Evolutionary conservation across 2,797 vertebrate genomes (phyloP).

Genomic region (Pachyuromys duprasi): DNA sequence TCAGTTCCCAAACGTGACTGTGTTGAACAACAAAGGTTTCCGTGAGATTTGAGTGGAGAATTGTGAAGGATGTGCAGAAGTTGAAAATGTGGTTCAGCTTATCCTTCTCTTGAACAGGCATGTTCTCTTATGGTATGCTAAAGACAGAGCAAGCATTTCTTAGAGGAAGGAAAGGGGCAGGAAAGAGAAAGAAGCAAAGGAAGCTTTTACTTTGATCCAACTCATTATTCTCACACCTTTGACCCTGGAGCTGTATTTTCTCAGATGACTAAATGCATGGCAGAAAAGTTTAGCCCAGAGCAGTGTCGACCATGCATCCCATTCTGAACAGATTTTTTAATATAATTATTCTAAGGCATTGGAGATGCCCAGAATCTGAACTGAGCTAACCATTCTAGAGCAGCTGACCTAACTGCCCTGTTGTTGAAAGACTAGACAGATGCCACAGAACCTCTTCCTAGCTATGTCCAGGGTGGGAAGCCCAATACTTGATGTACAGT

Average conservation of each 20-base stretch:
- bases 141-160: background rate
- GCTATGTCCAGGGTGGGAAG: background rate
- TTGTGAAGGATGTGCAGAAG: background rate
- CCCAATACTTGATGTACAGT: background rate
- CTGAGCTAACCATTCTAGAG: background rate
- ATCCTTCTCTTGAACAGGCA: background rate
- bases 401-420: background rate
- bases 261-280: conserved; percentile 1
- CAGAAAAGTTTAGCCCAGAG: background rate
- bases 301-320: background rate
- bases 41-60: background rate
- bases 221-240: background rate
- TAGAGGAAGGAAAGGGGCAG: background rate
- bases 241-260: background rate
- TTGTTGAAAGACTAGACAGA: background rate
- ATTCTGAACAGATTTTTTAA: background rate
- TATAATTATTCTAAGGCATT: background rate
- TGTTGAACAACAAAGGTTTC: background rate
- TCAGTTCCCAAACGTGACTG: background rate
- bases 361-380: background rate
- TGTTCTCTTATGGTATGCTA: background rate
- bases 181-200: background rate
- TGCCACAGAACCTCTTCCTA: background rate
- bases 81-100: background rate
- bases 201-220: background rate